Conservation (phyloP, 2,888 invertebrate genomes). For the Germaria angustata region DNA sequence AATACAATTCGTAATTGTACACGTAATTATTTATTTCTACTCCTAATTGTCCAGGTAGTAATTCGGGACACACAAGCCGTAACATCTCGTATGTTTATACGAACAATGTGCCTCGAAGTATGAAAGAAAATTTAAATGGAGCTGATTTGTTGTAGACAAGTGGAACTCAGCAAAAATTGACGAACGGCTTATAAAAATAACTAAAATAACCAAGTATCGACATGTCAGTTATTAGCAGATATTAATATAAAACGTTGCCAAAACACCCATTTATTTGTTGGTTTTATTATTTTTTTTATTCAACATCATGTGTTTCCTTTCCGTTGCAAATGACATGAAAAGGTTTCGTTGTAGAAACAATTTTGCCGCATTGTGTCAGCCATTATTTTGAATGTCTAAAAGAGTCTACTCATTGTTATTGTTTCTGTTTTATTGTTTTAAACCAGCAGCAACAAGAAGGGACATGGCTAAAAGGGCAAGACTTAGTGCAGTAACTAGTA, state of each 20-base stretch:
- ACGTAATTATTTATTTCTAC: too few species aligned
- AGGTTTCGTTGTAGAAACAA: conserved; percentile 45
- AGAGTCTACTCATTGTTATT: conserved; percentile 38
- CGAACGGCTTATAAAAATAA: conserved; percentile 30
- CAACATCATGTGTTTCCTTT: conserved; percentile 11
- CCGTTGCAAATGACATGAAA: conserved; percentile 31
- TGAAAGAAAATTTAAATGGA: too few species aligned
- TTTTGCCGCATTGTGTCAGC: conserved; percentile 65
- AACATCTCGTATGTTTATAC: too few species aligned
- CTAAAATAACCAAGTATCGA: conserved; percentile 58
- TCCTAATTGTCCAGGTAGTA: too few species aligned
- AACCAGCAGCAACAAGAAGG: conserved; percentile 5
- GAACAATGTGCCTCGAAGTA: too few species aligned
- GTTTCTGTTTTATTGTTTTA: conserved; percentile 20
- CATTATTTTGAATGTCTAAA: conserved; percentile 60
- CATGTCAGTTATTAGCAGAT: conserved; percentile 73
- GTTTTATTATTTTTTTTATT: conserved; percentile 2
- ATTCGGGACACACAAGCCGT: too few species aligned
- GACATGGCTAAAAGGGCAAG: conserved; percentile 42
- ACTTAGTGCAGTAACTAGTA: conserved; percentile 33
- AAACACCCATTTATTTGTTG: conserved; percentile 68
- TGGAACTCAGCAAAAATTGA: not conserved
- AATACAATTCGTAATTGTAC: too few species aligned
- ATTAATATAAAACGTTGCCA: conserved; percentile 69
- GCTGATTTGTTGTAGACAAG: not conserved